Conservation (phyloP, 2,113 vertebrate genomes). For the Dipodomys ordii region DNA sequence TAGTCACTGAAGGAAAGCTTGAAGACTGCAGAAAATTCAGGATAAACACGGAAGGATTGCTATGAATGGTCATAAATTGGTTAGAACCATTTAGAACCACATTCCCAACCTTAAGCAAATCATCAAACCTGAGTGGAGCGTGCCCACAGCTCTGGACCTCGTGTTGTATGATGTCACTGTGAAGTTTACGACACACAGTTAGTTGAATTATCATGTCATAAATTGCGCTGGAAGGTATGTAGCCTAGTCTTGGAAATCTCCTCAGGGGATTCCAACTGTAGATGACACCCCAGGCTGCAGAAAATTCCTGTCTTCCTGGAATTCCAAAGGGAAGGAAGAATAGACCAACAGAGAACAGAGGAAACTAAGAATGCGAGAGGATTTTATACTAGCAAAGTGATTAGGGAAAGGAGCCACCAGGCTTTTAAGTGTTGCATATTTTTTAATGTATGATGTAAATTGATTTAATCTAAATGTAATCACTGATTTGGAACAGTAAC, state of each 20-base stretch:
- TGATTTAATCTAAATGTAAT: conserved; percentile 61
- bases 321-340: not conserved
- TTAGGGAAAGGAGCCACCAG: not conserved
- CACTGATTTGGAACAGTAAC: conserved; percentile 33
- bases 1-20: not conserved
- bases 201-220: not conserved
- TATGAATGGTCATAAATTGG: not conserved
- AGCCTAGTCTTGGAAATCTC: not conserved
- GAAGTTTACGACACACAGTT: not conserved
- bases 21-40: not conserved
- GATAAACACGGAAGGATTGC: not conserved
- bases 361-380: conserved; percentile 14
- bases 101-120: conserved; percentile 3
- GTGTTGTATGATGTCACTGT: not conserved
- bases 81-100: not conserved
- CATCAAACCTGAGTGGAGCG: not conserved
- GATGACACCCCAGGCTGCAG: not conserved
- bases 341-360: conserved; percentile 16
- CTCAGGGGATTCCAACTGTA: not conserved
- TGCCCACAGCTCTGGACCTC: not conserved
- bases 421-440: conserved; percentile 16
- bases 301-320: conserved; percentile 6
- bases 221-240: not conserved
- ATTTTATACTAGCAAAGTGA: conserved; percentile 13
- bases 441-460: conserved; percentile 36